A percentile compares a stretch with the other conserved stretches of the same genome.
Evolutionary conservation across 2,888 invertebrate species (phyloP).

Genomic region (Baccha elongata): DNA sequence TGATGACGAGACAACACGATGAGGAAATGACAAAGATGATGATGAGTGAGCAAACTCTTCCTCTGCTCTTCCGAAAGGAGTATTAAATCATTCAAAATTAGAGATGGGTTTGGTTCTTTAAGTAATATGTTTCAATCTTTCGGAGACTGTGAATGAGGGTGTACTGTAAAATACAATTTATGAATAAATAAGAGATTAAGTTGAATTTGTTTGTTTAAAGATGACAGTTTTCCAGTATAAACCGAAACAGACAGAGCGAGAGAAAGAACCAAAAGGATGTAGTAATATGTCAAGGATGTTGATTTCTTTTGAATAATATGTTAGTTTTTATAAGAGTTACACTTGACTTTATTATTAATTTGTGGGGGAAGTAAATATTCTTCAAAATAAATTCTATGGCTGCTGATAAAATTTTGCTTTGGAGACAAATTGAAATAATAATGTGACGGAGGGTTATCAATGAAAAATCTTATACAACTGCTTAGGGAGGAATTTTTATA

Average conservation of each 20-base stretch:
- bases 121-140: neutral
- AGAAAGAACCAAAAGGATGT: neutral
- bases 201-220: constrained; percentile 38
- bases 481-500: too few relatives aligned
- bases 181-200: constrained; percentile 47
- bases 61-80: neutral
- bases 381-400: neutral
- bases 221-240: constrained; percentile 22
- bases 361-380: neutral
- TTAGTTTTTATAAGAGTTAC: neutral
- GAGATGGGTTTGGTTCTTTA: constrained; percentile 9
- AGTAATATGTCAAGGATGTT: constrained; percentile 12
- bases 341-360: neutral
- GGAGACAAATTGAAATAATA: constrained; percentile 12
- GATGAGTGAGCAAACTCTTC: constrained; percentile 54
- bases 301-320: constrained; percentile 10
- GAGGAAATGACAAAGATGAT: constrained; percentile 46
- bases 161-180: constrained; percentile 4
- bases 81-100: constrained; percentile 44
- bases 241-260: neutral
- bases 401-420: neutral
- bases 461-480: too few relatives aligned
- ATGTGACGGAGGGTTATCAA: constrained; percentile 6
- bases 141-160: neutral
- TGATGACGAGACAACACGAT: constrained; percentile 53